phyloP scores from a whole-genome alignment of 2,113 vertebrate species.

The Psammodynastes pulverulentus region DNA sequence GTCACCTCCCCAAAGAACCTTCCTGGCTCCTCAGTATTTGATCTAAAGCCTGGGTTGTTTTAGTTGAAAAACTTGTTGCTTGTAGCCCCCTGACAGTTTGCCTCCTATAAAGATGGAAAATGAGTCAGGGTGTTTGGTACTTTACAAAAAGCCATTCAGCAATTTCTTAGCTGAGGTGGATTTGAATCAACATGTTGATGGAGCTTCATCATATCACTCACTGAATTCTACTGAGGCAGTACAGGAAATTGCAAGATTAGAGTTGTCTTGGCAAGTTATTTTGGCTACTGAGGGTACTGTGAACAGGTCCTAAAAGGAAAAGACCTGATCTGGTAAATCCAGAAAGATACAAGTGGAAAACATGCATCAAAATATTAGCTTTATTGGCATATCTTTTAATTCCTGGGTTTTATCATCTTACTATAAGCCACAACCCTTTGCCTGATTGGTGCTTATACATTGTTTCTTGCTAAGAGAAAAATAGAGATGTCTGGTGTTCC shows the following conservation, averaged over 20 bases:
- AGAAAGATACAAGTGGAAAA: slow-evolving; percentile 19
- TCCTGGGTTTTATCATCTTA: neutral
- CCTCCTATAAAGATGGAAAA: neutral
- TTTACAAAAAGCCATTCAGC: neutral
- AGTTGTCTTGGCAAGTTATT: slow-evolving; percentile 11
- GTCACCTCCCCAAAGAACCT: neutral
- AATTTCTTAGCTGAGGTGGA: neutral
- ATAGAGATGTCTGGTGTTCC: slow-evolving; percentile 10
- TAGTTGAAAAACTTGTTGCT: neutral
- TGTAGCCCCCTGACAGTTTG: neutral
- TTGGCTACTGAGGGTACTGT: slow-evolving; percentile 11
- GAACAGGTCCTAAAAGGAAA: slow-evolving; percentile 19
- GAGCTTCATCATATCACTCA: neutral
- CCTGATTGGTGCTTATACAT: neutral
- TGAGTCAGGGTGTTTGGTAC: neutral
- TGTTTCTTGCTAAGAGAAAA: neutral
- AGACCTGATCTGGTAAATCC: neutral
- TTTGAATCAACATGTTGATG: neutral
- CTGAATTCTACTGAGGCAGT: neutral
- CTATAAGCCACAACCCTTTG: neutral
- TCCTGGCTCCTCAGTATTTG: neutral
- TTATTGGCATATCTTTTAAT: slow-evolving; percentile 16
- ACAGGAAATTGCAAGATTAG: neutral
- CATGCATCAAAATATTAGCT: neutral
- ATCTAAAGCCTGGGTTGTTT: neutral